These are phyloP conservation scores for Dryococelus australis DNA, from an alignment of 2,888 invertebrate genomes.

Conservation along the genomic window DNA sequence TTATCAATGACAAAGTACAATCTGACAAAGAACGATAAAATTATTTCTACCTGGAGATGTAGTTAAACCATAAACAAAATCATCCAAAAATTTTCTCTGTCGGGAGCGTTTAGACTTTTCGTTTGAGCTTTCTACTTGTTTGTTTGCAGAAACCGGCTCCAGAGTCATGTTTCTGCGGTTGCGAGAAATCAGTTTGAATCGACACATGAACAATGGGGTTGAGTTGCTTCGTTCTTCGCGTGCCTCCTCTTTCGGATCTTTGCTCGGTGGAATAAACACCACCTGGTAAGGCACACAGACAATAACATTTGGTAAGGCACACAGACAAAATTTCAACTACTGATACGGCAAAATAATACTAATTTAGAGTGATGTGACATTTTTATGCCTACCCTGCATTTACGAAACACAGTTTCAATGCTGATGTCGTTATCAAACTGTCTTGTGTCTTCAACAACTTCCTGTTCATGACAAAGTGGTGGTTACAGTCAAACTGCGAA, in stretches of 20 bases:
- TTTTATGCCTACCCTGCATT: background rate
- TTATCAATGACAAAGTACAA: no score
- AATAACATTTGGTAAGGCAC: background rate
- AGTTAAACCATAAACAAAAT: background rate
- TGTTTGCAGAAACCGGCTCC: background rate
- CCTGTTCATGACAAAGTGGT: background rate
- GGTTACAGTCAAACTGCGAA: background rate
- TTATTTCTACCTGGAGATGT: background rate
- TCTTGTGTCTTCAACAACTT: background rate
- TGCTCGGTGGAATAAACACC: background rate
- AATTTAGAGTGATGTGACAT: no score
- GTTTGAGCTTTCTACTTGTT: background rate
- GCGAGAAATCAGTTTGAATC: background rate
- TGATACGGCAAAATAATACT: no score
- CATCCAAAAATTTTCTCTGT: background rate
- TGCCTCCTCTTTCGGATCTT: background rate
- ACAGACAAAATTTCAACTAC: no score
- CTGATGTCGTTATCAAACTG: constrained; percentile 11
- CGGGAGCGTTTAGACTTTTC: background rate
- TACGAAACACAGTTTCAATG: background rate
- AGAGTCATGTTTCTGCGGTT: background rate
- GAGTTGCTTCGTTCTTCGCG: background rate
- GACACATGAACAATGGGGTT: constrained; percentile 18
- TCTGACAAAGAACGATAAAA: no score
- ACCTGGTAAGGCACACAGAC: background rate